A percentile compares a stretch with the other conserved stretches of the same genome.
These are phyloP conservation scores for Mactromeris polynyma DNA, from an alignment of 2,888 invertebrate species.

Conservation along the genomic window DNA sequence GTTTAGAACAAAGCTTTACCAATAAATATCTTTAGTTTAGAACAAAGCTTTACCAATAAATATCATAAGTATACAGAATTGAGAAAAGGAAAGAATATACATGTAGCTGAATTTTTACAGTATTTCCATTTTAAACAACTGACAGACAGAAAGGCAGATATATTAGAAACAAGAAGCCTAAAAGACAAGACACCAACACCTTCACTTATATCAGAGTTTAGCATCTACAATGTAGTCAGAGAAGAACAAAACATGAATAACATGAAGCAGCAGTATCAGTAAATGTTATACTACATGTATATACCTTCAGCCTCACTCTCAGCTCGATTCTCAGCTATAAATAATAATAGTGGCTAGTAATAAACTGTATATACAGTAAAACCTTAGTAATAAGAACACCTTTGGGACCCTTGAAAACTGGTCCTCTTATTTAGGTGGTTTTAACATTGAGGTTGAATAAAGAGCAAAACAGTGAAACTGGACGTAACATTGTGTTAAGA, in stretches of 20 bases:
- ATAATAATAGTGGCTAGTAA: background rate
- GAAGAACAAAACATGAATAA: background rate
- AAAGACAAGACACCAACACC: background rate
- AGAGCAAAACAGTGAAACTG: too few species aligned
- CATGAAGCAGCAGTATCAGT: background rate
- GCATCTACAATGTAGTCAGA: background rate
- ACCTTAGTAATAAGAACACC: too few species aligned
- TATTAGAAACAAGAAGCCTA: background rate
- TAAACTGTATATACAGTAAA: too few species aligned
- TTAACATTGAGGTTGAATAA: too few species aligned
- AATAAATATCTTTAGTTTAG: too few species aligned
- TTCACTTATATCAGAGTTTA: background rate
- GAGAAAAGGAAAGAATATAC: too few species aligned
- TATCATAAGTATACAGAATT: too few species aligned
- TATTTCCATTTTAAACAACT: background rate
- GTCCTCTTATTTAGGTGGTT: too few species aligned
- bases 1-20: too few species aligned
- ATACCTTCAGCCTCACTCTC: constrained; percentile 61
- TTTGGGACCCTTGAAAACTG: too few species aligned
- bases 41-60: too few species aligned
- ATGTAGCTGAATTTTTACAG: background rate
- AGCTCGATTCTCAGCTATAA: constrained; percentile 35
- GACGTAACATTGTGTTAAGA: too few species aligned
- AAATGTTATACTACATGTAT: background rate
- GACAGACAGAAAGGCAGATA: constrained; percentile 8